Percentiles rank a stretch among this genome's conserved stretches.
Conservation (phyloP, 2,797 vertebrate genomes). For the Coilia nasus region DNA sequence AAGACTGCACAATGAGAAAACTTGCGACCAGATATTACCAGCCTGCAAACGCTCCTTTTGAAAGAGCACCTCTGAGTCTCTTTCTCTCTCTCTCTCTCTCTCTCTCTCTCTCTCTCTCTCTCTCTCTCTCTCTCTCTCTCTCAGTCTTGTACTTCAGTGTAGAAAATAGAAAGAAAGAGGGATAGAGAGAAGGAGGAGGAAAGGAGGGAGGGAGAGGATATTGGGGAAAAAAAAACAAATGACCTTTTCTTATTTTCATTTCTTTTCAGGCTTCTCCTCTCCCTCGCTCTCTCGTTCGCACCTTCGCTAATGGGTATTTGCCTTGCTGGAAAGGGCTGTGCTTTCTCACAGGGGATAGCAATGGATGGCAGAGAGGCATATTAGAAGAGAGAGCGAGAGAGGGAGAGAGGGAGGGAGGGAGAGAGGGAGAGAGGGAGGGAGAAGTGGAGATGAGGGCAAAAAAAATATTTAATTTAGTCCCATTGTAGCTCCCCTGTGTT, state of each 20-base stretch:
- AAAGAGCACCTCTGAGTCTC: slow-evolving; percentile 53
- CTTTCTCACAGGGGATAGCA: slow-evolving; percentile 76
- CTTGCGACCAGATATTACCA: slow-evolving; percentile 65
- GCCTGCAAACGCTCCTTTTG: slow-evolving; percentile 57
- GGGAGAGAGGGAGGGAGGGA: background rate
- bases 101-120: slow-evolving; percentile 48
- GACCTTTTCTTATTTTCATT: slow-evolving; percentile 80
- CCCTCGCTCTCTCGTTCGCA: slow-evolving; percentile 52
- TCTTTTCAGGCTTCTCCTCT: slow-evolving; percentile 53
- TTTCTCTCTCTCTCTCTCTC: slow-evolving; percentile 39
- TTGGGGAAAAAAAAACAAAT: slow-evolving; percentile 79
- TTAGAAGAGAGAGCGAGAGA: slow-evolving; percentile 42
- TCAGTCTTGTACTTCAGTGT: slow-evolving; percentile 40
- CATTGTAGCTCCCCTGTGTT: slow-evolving; percentile 73
- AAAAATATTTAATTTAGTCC: slow-evolving; percentile 77
- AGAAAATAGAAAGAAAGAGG: slow-evolving; percentile 73
- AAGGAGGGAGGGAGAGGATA: slow-evolving; percentile 66
- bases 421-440: background rate
- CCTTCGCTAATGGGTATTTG: slow-evolving; percentile 81
- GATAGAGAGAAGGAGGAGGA: slow-evolving; percentile 69
- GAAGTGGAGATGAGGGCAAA: slow-evolving; percentile 19
- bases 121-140: background rate
- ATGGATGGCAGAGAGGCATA: slow-evolving; percentile 55
- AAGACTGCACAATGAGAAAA: slow-evolving; percentile 74
- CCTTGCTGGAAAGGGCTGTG: slow-evolving; percentile 79